Evolutionary conservation across 2,888 invertebrate species (phyloP).

Genomic region (Ormyrus thymus): DNA sequence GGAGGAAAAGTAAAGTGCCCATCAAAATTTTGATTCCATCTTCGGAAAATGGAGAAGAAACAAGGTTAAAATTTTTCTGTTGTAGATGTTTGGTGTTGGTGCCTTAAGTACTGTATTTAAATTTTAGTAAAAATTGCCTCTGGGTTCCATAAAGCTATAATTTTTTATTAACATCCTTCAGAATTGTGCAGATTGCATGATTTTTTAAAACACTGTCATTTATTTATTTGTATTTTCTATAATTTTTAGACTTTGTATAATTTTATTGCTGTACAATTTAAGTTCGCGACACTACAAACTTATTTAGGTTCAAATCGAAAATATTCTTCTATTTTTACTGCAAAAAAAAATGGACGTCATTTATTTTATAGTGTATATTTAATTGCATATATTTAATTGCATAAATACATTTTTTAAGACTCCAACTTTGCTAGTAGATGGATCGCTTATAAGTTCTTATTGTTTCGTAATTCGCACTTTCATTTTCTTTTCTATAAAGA

Average conservation of each 20-base stretch:
- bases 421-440: constrained; percentile 47
- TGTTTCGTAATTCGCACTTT: constrained; percentile 54
- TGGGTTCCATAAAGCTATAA: constrained; percentile 22
- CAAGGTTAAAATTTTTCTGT: constrained; percentile 70
- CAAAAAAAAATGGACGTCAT: neutral
- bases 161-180: constrained; percentile 27
- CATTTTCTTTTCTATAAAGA: constrained; percentile 14
- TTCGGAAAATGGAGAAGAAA: constrained; percentile 69
- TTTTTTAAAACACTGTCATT: neutral
- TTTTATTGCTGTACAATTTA: neutral
- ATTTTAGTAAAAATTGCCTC: neutral
- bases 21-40: constrained; percentile 73
- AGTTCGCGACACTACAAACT: neutral
- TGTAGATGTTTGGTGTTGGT: constrained; percentile 62
- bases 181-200: constrained; percentile 34
- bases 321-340: constrained; percentile 4
- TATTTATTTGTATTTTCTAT: constrained; percentile 5
- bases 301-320: constrained; percentile 37
- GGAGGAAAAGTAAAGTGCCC: constrained; percentile 74
- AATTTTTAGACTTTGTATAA: neutral
- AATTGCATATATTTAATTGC: too few relatives aligned
- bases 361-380: constrained; percentile 10
- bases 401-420: constrained; percentile 34
- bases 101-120: constrained; percentile 57
- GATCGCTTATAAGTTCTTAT: constrained; percentile 52